Conservation (phyloP, 2,888 invertebrate species). For the Drosophila quinaria region DNA sequence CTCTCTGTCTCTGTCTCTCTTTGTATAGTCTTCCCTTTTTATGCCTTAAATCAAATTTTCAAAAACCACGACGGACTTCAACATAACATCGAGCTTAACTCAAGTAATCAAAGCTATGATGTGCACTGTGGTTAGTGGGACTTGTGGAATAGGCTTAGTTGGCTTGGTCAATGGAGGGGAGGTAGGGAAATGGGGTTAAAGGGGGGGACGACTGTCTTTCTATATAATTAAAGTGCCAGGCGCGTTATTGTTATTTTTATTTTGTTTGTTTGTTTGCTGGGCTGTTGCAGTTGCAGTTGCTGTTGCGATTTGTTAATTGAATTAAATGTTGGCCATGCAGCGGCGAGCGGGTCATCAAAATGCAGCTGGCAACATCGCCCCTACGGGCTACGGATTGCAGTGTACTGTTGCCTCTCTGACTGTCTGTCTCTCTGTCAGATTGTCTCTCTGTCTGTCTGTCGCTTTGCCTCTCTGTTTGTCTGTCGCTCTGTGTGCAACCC, state of each 20-base stretch:
- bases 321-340: constrained; percentile 71
- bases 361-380: constrained; percentile 61
- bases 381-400: constrained; percentile 43
- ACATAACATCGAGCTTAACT: constrained; percentile 27
- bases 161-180: background rate
- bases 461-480: background rate
- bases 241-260: constrained; percentile 35
- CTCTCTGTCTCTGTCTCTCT: background rate
- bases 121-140: constrained; percentile 44
- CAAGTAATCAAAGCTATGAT: constrained; percentile 51
- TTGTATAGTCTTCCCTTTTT: background rate
- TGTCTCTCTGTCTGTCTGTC: background rate
- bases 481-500: constrained; percentile 54
- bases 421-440: constrained; percentile 1
- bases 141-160: background rate
- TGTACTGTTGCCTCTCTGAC: constrained; percentile 16
- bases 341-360: constrained; percentile 73
- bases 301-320: constrained; percentile 79
- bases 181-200: constrained; percentile 2
- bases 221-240: constrained; percentile 64
- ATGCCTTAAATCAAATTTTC: constrained; percentile 49
- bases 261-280: constrained; percentile 33
- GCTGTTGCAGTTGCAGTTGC: constrained; percentile 57
- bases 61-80: constrained; percentile 14
- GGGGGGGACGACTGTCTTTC: constrained; percentile 13